A percentile compares a stretch with the other conserved stretches of the same genome.
Conservation (phyloP, 2,888 invertebrate genomes). For the Odontocerum albicorne region DNA sequence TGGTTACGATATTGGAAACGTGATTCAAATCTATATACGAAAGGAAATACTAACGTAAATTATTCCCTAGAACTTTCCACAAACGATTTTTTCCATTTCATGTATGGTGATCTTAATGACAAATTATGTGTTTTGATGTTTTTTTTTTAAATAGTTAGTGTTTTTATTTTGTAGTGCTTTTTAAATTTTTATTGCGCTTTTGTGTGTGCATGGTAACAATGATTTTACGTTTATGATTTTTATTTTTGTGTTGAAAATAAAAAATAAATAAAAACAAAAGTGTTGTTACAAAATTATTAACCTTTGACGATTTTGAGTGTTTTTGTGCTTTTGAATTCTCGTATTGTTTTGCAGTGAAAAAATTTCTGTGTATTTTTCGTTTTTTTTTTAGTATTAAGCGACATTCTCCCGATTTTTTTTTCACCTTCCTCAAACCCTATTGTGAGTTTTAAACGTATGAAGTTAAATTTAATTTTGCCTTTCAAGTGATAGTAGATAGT, state of each 20-base stretch:
- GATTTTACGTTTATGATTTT: background rate
- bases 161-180: slow-evolving; percentile 1
- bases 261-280: background rate
- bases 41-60: too few species aligned
- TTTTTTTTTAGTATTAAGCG: too few species aligned
- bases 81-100: slow-evolving; percentile 3
- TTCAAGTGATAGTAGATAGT: too few species aligned
- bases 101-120: too few species aligned
- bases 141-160: background rate
- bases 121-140: background rate
- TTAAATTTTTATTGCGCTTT: slow-evolving; percentile 1
- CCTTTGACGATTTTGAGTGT: slow-evolving; percentile 6
- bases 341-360: slow-evolving; percentile 6
- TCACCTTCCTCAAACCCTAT: too few species aligned
- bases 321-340: slow-evolving; percentile 12
- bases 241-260: too few species aligned
- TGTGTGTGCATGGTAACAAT: slow-evolving; percentile 16
- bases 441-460: too few species aligned
- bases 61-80: slow-evolving; percentile 9
- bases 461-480: too few species aligned
- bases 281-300: background rate
- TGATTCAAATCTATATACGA: too few species aligned
- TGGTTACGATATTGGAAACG: too few species aligned
- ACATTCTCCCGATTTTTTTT: too few species aligned
- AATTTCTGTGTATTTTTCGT: background rate